Evolutionary conservation across 1,140 invertebrate genomes (phyloP), one percentile per base, ranked within the genome.

Genomic region (Zaprionus davidi): DNA sequence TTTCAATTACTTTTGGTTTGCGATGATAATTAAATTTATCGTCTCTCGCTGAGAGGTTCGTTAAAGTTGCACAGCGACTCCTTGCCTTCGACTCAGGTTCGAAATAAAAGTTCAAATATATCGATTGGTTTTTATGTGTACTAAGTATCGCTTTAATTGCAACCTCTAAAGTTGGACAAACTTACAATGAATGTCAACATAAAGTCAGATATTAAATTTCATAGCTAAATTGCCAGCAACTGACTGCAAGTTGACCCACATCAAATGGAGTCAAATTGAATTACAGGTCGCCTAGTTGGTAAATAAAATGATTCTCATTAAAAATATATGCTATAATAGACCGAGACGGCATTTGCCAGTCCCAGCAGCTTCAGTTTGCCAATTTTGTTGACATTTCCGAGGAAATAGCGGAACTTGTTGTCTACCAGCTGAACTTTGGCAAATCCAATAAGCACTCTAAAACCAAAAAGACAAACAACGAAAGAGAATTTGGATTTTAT

Each of bases 391-490:
- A 51, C 63, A 65, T 65, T 58, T 71, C 38, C 62, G 26, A 41
- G 46, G 64, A 55, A 24, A 72, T 59, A 66, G 28, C 28, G 22
- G 57, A 62, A 57, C 11, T 26, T 15, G 36, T 69, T 69, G 57
- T 60, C 31, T 58, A 15, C 59, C 31, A 17, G 55, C 41, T 71
- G 44, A 76, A 72, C 62, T 80, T 78, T 51, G 44, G 36, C 44
- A 78, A 85, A 84, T 85, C 82, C 74, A 83, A 83, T 80, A 83
- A 83, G 81, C 69, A 77, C 69, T 84, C 71, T 67, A 77, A 70
- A 84, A 64, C 76, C 51, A 79, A 34, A 34, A 34, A 46, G 76
- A 69, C 55, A 80, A 57, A 55, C 1, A 55, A 56, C 38, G 1
- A 63, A 26, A 22, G n/a, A 22, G 12, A 65, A 15, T 34, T 75